Evolutionary conservation across 2,888 invertebrate species (phyloP).

Genomic region (Pteria penguin): DNA sequence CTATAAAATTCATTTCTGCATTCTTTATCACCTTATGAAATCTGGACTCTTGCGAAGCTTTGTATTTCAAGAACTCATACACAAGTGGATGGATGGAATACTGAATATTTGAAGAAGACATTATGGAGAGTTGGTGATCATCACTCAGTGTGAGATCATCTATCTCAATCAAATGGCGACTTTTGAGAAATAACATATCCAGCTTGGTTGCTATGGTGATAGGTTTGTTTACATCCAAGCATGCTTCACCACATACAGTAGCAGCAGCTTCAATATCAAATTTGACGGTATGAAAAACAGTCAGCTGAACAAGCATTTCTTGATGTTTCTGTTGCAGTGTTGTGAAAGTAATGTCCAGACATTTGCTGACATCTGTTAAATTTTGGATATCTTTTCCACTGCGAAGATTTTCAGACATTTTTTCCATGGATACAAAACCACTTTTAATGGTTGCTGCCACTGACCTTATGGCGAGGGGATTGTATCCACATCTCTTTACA

Average conservation of each 20-base stretch:
- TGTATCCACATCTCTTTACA: slow-evolving; percentile 28
- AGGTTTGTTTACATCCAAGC: background rate
- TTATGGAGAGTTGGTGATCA: background rate
- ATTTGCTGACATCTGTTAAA: slow-evolving; percentile 24
- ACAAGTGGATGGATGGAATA: slow-evolving; percentile 43
- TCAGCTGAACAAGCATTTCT: slow-evolving; percentile 13
- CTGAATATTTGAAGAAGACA: background rate
- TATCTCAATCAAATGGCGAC: slow-evolving; percentile 37
- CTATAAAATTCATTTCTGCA: slow-evolving; percentile 23
- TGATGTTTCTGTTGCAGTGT: slow-evolving; percentile 12
- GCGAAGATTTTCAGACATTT: slow-evolving; percentile 20
- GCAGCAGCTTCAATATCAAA: slow-evolving; percentile 30
- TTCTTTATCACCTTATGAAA: background rate
- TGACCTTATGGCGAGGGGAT: slow-evolving; percentile 37
- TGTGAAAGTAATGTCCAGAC: slow-evolving; percentile 30
- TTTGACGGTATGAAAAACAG: slow-evolving; percentile 31
- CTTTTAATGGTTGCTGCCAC: slow-evolving; percentile 26
- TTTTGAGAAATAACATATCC: slow-evolving; percentile 34
- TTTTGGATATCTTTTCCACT: background rate
- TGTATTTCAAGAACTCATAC: slow-evolving; percentile 22
- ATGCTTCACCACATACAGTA: slow-evolving; percentile 15
- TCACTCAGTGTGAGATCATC: slow-evolving; percentile 3
- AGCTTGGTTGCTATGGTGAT: background rate
- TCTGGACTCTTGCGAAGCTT: background rate
- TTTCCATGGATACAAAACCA: slow-evolving; percentile 18